Base-by-base conservation (phyloP, 2,113 vertebrate species). In the Heliornis fulica region DNA sequence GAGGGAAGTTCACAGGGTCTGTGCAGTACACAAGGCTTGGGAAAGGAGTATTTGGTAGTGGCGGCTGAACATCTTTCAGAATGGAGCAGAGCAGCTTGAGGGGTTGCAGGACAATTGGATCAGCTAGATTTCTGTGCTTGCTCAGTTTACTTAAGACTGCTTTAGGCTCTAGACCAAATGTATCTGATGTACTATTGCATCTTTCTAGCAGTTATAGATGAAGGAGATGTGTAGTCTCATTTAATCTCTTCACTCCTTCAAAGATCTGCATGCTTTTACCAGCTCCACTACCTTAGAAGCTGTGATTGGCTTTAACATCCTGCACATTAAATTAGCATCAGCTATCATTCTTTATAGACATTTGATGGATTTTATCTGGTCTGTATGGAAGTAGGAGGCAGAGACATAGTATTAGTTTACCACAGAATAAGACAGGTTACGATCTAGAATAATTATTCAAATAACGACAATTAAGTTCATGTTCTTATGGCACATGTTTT, bases 341-440 rank as follows among this genome's bases (percentile, higher is more conserved):
- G 96, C 94, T 97, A 94, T 94, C 91, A 96, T 97, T 98, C 91
- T 96, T 93, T 79, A 50, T 61, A 91, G 64, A 56, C 18, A 46
- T 97, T 97, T 97, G 82, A 96, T 97, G 97, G 97, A 97, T 94
- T 97, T 54, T 34, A 34, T 97, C 96, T 97, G 78, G 81, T 93
- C 91, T 96, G 36, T 86, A 95, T 29, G 71, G 40, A 70, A 83
- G 63, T 87, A 94, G 86, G 87, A 94, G 93, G 65, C 80, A 94
- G 81, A 94, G 64, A 92, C 74, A 96, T 4, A 70, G 11, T 91
- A 92, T 95, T 95, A 97, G 31, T 88, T 86, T 78, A 75, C 60
- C 65, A 77, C 41, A 90, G 68, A 92, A 96, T n/a, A n/a, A 91
- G 76, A 89, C 41, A 61, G 60, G 86, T 76, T 92, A 70, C 90